Percentiles rank a stretch among this genome's conserved stretches.
These are phyloP conservation scores for Hemibagrus guttatus DNA, from an alignment of 2,797 vertebrate genomes.

Conservation along the genomic window DNA sequence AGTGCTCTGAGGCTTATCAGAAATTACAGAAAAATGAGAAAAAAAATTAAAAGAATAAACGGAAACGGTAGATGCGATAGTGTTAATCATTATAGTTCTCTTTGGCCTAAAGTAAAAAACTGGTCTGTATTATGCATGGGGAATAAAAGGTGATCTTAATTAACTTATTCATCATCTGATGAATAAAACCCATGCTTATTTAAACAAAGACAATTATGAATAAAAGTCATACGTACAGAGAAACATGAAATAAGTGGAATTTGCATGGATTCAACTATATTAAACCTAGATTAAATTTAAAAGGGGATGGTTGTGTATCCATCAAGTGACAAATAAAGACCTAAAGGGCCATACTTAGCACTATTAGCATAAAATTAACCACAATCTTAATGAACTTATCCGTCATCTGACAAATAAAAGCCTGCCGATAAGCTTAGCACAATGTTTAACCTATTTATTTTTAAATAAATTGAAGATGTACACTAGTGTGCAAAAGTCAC, in stretches of 20 bases:
- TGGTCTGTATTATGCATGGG: neutral
- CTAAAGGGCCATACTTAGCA: neutral
- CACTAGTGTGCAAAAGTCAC: neutral
- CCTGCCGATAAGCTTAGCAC: neutral
- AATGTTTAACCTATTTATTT: neutral
- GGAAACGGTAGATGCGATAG: neutral
- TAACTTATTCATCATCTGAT: conserved; percentile 1
- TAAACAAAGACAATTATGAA: neutral
- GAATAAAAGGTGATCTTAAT: conserved; percentile 5
- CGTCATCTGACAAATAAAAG: neutral
- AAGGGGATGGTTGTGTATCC: neutral
- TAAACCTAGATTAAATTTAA: neutral
- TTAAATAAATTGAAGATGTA: neutral
- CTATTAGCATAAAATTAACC: neutral
- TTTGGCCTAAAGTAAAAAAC: neutral
- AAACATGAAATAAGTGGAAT: conserved; percentile 9
- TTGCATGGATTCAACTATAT: neutral
- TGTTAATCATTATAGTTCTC: neutral
- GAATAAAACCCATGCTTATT: conserved; percentile 3
- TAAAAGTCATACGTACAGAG: neutral
- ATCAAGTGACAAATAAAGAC: neutral
- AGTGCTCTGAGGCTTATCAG: neutral
- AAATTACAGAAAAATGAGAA: neutral
- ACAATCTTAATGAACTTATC: neutral
- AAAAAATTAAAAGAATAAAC: neutral